Evolutionary conservation across 1,140 invertebrate species (phyloP).

Genomic region (Caenorhabditis latens): DNA sequence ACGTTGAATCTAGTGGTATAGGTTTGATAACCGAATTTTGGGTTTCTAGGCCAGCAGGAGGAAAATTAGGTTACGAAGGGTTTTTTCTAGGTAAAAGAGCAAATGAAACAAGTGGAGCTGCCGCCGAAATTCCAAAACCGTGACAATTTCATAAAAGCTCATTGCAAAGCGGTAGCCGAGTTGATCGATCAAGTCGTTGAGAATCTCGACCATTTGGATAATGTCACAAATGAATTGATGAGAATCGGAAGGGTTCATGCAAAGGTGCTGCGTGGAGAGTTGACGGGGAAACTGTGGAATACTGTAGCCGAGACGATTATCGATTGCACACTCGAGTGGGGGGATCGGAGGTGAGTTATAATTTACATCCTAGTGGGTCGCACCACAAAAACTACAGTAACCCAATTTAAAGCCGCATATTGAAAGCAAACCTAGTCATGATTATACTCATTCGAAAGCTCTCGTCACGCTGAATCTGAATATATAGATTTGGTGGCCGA

Average conservation of each 20-base stretch:
- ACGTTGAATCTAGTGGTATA: too few species aligned
- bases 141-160: constrained; percentile 73
- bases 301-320: constrained; percentile 77
- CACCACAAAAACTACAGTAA: too few species aligned
- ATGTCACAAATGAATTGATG: constrained; percentile 70
- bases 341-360: constrained; percentile 68
- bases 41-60: too few species aligned
- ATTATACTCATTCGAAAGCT: too few species aligned
- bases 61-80: too few species aligned
- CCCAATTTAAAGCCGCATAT: too few species aligned
- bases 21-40: too few species aligned
- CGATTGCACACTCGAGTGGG: constrained; percentile 77
- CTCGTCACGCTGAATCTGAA: too few species aligned
- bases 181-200: constrained; percentile 77
- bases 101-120: constrained; percentile 70
- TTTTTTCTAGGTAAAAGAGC: constrained; percentile 73
- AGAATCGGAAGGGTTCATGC: constrained; percentile 74
- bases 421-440: too few species aligned
- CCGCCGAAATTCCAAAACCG: constrained; percentile 73
- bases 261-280: constrained; percentile 71
- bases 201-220: constrained; percentile 75
- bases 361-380: background rate
- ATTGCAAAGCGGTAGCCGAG: constrained; percentile 74
- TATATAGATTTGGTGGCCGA: background rate
- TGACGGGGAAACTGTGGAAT: constrained; percentile 78